Evolutionary conservation across 2,113 vertebrate genomes (phyloP).

Genomic region (Collichthys lucidus): DNA sequence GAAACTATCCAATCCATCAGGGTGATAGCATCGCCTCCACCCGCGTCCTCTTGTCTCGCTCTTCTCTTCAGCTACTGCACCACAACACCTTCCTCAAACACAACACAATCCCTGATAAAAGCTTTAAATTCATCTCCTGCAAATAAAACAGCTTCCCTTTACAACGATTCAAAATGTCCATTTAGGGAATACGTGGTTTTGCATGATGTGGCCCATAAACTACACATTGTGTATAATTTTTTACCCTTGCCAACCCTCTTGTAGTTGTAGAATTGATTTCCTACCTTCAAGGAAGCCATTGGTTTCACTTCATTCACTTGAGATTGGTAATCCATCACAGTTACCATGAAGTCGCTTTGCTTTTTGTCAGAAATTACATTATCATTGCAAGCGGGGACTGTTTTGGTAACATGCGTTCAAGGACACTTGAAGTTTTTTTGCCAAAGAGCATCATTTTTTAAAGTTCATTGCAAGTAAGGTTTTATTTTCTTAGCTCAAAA

Average conservation of each 20-base stretch:
- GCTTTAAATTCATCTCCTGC: not conserved
- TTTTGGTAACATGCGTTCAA: not conserved
- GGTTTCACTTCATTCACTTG: conserved; percentile 25
- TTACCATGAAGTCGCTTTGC: not conserved
- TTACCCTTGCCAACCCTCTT: not conserved
- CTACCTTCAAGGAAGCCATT: conserved; percentile 1
- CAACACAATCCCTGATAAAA: not conserved
- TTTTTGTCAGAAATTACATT: not conserved
- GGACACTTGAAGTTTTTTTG: not conserved
- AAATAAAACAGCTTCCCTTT: not conserved
- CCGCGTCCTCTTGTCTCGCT: conserved; percentile 19
- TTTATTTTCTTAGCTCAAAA: not conserved
- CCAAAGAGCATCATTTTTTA: not conserved
- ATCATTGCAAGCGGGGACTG: not conserved
- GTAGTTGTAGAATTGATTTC: conserved; percentile 26
- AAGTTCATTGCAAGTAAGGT: not conserved
- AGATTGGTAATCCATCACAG: not conserved
- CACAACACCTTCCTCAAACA: not conserved
- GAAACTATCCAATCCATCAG: conserved; percentile 45
- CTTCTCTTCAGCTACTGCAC: conserved; percentile 2
- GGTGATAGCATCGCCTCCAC: conserved; percentile 56
- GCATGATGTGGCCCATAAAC: conserved; percentile 18
- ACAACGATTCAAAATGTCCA: not conserved
- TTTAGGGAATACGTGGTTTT: not conserved
- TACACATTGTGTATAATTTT: not conserved